Conservation (phyloP, 2,797 vertebrate genomes). For the Ptychobarbus kaznakovi region DNA sequence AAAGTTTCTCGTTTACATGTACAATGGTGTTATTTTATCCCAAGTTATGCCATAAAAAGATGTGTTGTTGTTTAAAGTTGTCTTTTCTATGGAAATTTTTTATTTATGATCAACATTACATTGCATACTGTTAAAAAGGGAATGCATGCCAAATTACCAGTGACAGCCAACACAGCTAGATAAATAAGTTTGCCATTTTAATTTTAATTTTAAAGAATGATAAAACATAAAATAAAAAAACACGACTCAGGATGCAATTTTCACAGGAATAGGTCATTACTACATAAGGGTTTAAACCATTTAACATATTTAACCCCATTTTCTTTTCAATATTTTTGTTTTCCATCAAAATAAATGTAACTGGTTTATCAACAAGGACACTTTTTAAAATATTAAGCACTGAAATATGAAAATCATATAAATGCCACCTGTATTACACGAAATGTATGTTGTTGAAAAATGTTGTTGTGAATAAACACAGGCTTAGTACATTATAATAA, state of each 20-base stretch:
- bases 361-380: not conserved
- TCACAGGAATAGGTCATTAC: not conserved
- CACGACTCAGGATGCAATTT: accelerated
- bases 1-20: not conserved
- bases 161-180: not conserved
- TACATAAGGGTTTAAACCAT: not conserved
- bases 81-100: not conserved
- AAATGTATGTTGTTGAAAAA: not conserved
- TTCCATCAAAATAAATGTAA: not conserved
- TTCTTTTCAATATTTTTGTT: no score
- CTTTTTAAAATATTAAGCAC: not conserved
- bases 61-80: not conserved
- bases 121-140: not conserved
- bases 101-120: not conserved
- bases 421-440: not conserved
- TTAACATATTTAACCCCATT: not conserved
- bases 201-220: not conserved
- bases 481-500: accelerated
- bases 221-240: not conserved
- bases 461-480: not conserved
- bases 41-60: not conserved
- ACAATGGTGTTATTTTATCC: not conserved
- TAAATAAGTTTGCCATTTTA: not conserved
- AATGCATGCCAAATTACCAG: not conserved
- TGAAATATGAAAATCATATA: not conserved